phyloP scores from a whole-genome alignment of 2,113 vertebrate species.

The Tenrec ecaudatus region DNA sequence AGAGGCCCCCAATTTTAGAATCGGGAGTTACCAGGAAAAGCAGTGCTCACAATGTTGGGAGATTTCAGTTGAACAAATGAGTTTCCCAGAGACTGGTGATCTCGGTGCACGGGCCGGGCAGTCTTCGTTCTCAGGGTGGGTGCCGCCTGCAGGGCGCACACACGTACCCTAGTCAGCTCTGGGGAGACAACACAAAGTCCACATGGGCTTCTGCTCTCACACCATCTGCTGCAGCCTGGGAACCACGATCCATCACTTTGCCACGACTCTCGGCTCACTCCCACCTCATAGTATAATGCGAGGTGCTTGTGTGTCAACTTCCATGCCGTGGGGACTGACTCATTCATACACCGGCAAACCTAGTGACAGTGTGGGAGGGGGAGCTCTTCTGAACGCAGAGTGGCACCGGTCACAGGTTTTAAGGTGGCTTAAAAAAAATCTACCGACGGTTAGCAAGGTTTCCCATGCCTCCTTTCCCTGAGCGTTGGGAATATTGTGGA shows the following conservation, averaged over 20 bases:
- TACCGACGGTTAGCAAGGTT: neutral
- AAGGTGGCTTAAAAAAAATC: neutral
- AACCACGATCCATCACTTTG: constrained; percentile 14
- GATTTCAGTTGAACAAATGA: neutral
- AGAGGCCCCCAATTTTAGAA: neutral
- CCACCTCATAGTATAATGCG: neutral
- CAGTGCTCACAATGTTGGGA: neutral
- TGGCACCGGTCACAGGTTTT: neutral
- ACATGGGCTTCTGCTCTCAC: neutral
- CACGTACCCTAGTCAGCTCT: neutral
- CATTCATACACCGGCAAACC: constrained; percentile 25
- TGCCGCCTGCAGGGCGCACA: neutral
- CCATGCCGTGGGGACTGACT: neutral
- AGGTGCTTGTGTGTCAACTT: constrained; percentile 16
- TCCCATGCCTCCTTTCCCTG: neutral
- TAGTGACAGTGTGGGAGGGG: neutral
- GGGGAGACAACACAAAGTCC: neutral
- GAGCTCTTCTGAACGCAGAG: neutral
- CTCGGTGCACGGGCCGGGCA: neutral
- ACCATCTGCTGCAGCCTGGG: neutral
- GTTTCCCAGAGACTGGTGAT: neutral
- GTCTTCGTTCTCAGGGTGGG: neutral
- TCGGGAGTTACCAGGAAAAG: neutral
- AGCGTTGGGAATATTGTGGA: constrained; percentile 39
- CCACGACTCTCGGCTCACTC: constrained; percentile 12